Evolutionary conservation across 2,888 invertebrate genomes (phyloP), one percentile per base, ranked within the genome.

Genomic region (Brachyptera risi): DNA sequence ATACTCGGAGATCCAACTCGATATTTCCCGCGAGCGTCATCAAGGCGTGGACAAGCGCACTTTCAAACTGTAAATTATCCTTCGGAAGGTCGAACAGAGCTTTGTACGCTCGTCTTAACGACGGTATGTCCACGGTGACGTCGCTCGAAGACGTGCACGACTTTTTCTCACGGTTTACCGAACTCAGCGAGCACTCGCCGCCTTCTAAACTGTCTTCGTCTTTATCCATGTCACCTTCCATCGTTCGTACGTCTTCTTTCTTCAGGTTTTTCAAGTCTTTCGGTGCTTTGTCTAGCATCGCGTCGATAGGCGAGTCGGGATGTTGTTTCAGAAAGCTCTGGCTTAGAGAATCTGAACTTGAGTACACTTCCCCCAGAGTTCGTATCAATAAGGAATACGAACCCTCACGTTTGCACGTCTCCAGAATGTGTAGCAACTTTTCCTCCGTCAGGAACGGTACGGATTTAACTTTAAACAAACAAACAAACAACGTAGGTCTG

Each of bases 171-270:
- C 67, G 67, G 51, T 68, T 68, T 60, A 68, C 73, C 62, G 71
- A 69, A 23, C 76, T 75, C 27, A 72, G 70, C 17, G 72, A 71
- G 65, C 71, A 83, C 73, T 65, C 78, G 70, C 63, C 84, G 81
- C 62, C 56, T 63, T 70, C 70, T 51, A 68, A 66, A 69, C 88
- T 85, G 70, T 94, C 93, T 69, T 88, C 86, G 71, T 94, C 94
- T 76, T 94, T 94, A 69, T 95, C 94, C 66, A 86, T 83, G 72
- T 94, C 93, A 57, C 84, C 86, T 72, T 88, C 88, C 61, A 88
- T 75, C 5, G 84, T 81, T 58, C 87, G 77, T n/a, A 86, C 79
- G 65, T 87, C 85, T 74, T 90, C 88, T 71, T 89, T 89, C 68
- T 84, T 85, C 63, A 83, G 71, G 65, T 78, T 79, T 44, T 76